Conservation (phyloP, 2,888 invertebrate species). For the Augiades crinisus region DNA sequence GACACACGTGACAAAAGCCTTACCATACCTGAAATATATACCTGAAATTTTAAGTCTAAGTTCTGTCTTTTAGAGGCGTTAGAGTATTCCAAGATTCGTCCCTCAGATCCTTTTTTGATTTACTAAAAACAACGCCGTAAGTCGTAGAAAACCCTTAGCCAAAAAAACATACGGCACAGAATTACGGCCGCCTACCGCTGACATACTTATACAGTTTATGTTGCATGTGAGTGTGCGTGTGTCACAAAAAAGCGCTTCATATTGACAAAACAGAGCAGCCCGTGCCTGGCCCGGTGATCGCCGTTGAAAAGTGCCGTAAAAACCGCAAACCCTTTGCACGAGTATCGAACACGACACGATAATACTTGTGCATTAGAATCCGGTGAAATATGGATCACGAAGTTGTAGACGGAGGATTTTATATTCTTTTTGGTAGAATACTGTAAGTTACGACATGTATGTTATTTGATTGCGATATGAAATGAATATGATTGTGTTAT, state of each 20-base stretch:
- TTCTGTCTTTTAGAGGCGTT: no score
- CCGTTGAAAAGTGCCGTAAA: conserved; percentile 55
- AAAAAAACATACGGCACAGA: not conserved
- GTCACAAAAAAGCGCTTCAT: conserved; percentile 20
- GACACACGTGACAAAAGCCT: no score
- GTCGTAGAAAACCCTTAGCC: no score
- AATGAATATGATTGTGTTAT: no score
- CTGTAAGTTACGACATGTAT: no score
- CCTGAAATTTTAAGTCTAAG: no score
- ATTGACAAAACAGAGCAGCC: conserved; percentile 39
- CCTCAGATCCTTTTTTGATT: no score
- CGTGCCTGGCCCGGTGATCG: conserved; percentile 54
- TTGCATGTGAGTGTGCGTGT: not conserved
- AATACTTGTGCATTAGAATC: not conserved
- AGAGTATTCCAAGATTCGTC: no score
- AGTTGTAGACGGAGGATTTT: not conserved
- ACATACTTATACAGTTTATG: not conserved
- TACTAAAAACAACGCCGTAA: no score
- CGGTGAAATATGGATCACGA: not conserved
- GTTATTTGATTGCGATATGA: no score
- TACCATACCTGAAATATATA: no score
- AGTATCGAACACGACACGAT: conserved; percentile 13
- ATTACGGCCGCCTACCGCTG: not conserved
- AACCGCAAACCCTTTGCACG: conserved; percentile 56
- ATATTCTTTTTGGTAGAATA: not conserved